Base-by-base conservation (phyloP, 2,888 invertebrate genomes). In the Meteorus colon region DNA sequence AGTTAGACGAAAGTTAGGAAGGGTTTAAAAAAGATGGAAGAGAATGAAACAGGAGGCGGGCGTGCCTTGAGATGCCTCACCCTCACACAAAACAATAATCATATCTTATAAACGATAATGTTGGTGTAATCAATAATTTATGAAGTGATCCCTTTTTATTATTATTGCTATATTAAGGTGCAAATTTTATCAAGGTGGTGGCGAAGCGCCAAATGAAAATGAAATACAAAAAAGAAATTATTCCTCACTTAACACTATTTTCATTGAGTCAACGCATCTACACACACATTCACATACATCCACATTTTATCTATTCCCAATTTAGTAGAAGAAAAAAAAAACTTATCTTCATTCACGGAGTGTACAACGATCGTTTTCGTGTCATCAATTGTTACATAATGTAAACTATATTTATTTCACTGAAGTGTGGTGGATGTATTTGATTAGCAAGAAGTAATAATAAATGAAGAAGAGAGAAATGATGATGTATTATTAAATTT, bases 11-110 rank as follows among this genome's bases (percentile, higher is more conserved):
- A 73, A 41, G 41, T 24, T 51, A 8, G n/a, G 14, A 29, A n/a
- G 31, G 19, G 29, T 6, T 29, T 51, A 51, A 16, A 48, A 29
- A 31, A 63, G 41, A 34, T 60, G 59, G 27, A 41, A 27, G 70
- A 74, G 34, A 73, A 79, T 77, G 41, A 74, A 73, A 77, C 68
- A 80, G 77, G 78, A 80, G 82, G 85, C 82, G 86, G 86, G 87
- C 84, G 86, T 87, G 87, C 87, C 87, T 87, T 87, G 85, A 85
- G 83, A 85, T 84, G 85, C 85, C 85, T 86, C 86, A 85, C 83
- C 84, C 86, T 82, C 82, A 86, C 81, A 84, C 83, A 87, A 87
- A 74, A 86, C 84, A 86, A 86, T 86, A 84, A 87, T 86, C 87
- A 87, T 87, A 87, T 87, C 87, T 83, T 71, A 78, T 80, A 80